Evolutionary conservation across 2,797 vertebrate genomes (phyloP).

Genomic region (Characodon lateralis): DNA sequence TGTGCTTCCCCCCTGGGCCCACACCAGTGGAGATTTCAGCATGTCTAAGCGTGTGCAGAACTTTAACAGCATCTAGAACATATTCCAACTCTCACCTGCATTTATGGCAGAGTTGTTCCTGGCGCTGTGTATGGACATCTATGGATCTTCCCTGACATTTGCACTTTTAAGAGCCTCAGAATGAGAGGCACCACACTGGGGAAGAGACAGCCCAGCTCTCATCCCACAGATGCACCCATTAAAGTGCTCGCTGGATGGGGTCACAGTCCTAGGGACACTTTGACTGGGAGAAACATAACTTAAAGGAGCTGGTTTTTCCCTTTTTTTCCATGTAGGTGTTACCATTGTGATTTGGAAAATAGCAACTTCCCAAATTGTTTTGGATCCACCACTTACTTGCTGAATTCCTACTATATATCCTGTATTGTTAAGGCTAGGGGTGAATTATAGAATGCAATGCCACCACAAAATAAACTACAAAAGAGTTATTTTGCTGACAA

Average conservation of each 20-base stretch:
- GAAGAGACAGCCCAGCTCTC: constrained; percentile 26
- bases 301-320: constrained; percentile 16
- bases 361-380: not conserved
- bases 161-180: constrained; percentile 58
- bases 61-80: constrained; percentile 74
- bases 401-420: not conserved
- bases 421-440: not conserved
- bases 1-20: constrained; percentile 41
- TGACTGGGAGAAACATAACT: constrained; percentile 46
- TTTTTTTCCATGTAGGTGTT: constrained; percentile 49
- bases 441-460: not conserved
- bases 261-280: constrained; percentile 49
- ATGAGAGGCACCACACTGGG: constrained; percentile 62
- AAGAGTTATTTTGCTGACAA: constrained; percentile 35
- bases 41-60: constrained; percentile 17
- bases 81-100: constrained; percentile 68
- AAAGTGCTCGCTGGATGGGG: constrained; percentile 45
- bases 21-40: constrained; percentile 36
- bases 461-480: constrained; percentile 8
- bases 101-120: constrained; percentile 74
- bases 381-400: not conserved
- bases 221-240: constrained; percentile 59
- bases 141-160: constrained; percentile 52
- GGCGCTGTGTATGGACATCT: constrained; percentile 69
- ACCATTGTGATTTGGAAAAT: constrained; percentile 20